Percentiles rank a stretch among this genome's conserved stretches.
Conservation (phyloP, 2,888 invertebrate genomes). For the Chymomyza fuscimana region DNA sequence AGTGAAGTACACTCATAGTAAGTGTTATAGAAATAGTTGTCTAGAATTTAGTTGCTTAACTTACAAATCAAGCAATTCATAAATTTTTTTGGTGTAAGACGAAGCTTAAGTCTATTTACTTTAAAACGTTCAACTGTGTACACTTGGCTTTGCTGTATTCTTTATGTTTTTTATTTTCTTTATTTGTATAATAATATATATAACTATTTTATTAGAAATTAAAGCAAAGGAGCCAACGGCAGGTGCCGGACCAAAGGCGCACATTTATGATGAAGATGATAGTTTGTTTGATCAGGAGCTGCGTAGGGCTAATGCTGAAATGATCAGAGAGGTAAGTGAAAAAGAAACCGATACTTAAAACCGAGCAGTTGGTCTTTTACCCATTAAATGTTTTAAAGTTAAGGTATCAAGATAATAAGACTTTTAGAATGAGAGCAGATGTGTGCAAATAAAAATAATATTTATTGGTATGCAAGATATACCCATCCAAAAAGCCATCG, state of each 20-base stretch:
- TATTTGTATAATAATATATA: constrained; percentile 9
- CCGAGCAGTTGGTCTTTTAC: no score
- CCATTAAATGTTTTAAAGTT: no score
- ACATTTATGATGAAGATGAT: constrained; percentile 36
- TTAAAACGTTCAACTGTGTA: not conserved
- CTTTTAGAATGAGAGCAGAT: no score
- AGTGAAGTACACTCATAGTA: constrained; percentile 53
- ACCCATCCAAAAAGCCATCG: no score
- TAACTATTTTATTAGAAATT: constrained; percentile 65
- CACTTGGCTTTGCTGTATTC: not conserved
- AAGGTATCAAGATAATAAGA: no score
- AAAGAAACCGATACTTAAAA: not conserved
- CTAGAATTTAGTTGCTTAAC: constrained; percentile 21
- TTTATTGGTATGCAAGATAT: no score
- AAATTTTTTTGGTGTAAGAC: constrained; percentile 38
- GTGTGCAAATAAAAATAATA: no score
- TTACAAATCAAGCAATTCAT: constrained; percentile 10
- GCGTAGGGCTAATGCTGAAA: constrained; percentile 76
- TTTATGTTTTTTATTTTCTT: not conserved
- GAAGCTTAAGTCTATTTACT: constrained; percentile 47
- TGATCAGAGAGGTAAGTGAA: constrained; percentile 77
- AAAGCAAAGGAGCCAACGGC: constrained; percentile 65
- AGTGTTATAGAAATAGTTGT: constrained; percentile 36
- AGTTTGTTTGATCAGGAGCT: constrained; percentile 76
- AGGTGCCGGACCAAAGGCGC: constrained; percentile 61